Evolutionary conservation across 2,113 vertebrate genomes (phyloP), one percentile per base, ranked within the genome.

Genomic region (Gorsachius goisagi): DNA sequence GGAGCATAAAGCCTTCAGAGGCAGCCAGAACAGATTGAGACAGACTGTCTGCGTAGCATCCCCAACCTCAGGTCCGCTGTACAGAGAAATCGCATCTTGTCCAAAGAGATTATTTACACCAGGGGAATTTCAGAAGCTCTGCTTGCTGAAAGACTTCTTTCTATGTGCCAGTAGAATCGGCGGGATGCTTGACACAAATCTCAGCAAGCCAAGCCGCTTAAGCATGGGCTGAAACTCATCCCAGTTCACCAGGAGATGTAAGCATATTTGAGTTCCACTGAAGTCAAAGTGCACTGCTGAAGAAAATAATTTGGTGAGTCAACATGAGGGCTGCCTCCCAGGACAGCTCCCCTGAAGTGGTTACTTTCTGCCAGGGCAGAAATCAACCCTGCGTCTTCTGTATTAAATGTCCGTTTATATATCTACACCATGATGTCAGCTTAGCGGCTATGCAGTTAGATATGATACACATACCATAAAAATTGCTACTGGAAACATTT

Each of bases 101-200:
- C 85, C 83, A 77, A 88, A 88, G 73, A 90, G 60, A 67, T 47
- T 90, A 95, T 96, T 93, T 93, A 96, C 90, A 93, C 53, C 60
- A 73, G 47, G 88, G 69, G 35, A 80, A 89, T 85, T 92, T 92
- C 92, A 90, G 86, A 86, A 95, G 77, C 56, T 95, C 79, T 60
- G 56, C 67, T 92, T 80, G 78, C 92, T 88, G 92, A 74, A 92
- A 64, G 49, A 52, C 33, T 80, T 95, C n/a, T 80, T 94, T 77
- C 64, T 41, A 18, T 22, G 53, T 58, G 49, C 83, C 73, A 81
- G 86, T 72, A 90, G 84, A 94, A 75, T 86, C 82, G 4, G 5
- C 63, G 68, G 94, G 45, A 45, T 93, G 33, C 28, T 83, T 49
- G 81, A 83, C 81, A 85, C 45, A 89, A 79, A 85, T 12, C 69